Conservation (phyloP, 2,888 invertebrate species). For the Leptinotarsa haldemani region DNA sequence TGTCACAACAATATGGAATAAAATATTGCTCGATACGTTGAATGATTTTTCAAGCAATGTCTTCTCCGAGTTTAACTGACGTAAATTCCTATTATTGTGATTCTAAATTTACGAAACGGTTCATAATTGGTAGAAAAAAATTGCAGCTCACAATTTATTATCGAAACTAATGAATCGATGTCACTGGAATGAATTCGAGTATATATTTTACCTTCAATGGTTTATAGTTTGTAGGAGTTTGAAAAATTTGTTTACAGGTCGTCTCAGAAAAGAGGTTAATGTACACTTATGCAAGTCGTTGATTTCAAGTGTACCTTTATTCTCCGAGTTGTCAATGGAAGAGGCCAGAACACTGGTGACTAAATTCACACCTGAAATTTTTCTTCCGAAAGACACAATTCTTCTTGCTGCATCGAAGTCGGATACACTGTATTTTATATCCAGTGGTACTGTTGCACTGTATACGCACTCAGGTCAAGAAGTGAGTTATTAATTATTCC, state of each 20-base stretch:
- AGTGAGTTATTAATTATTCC: constrained; percentile 57
- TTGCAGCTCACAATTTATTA: no score
- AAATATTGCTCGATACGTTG: no score
- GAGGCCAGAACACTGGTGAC: constrained; percentile 68
- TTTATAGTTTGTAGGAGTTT: no score
- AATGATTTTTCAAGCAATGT: no score
- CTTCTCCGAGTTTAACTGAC: no score
- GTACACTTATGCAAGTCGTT: constrained; percentile 69
- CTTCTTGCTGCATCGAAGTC: constrained; percentile 70
- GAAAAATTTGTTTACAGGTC: constrained; percentile 50
- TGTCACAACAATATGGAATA: no score
- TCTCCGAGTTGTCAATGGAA: constrained; percentile 66
- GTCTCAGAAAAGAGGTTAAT: constrained; percentile 67
- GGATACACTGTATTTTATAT: constrained; percentile 74
- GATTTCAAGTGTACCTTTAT: constrained; percentile 69
- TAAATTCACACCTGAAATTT: constrained; percentile 70
- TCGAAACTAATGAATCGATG: no score
- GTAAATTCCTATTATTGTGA: no score
- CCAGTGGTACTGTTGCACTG: constrained; percentile 72
- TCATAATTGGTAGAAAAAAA: no score
- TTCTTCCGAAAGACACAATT: constrained; percentile 72
- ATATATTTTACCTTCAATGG: no score
- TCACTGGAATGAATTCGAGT: no score
- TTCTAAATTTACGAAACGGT: no score
- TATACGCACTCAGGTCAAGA: constrained; percentile 72